Evolutionary conservation across 2,113 vertebrate species (phyloP), one percentile per base, ranked within the genome.

Genomic region (Acinonyx jubatus): DNA sequence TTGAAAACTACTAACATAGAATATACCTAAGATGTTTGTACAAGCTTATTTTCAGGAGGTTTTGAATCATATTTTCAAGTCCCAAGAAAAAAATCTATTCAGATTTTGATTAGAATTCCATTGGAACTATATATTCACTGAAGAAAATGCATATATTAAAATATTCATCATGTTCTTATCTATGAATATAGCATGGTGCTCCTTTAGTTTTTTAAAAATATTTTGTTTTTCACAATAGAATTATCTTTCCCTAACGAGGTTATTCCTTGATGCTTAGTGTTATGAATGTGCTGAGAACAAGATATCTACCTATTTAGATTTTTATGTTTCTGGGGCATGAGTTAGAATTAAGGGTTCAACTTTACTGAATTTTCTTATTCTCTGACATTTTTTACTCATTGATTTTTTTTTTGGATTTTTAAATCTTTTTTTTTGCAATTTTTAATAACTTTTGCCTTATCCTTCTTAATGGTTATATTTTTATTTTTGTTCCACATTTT

Each of bases 41-140:
- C 33, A n/a, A 68, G 5, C 1, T 82, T 68, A 38, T 73, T 83
- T 96, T 85, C 29, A 55, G 71, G 69, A 69, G 27, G 4, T 83
- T 95, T 94, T 79, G 68, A 94, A 25, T 57, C 50, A 55, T 68
- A 18, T 80, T 97, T 89, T 74, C 15, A 90, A 92, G 14, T 50
- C 8, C 14, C 13, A 78, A 78, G 36, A 41, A 78, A 66, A 82
- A 48, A 68, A 61, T 50, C 18, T 21, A 14, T 15, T 82, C 18
- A 6, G 12, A 31, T 78, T 92, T 86, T 27, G 14, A 21, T 55
- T 73, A 93, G 31, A 83, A 76, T 63, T 90, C 33, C 11, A 65
- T 71, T 69, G 82, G 19, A 50, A 48, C 38, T 66, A 13, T 19
- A 21, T 57, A 93, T 50, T 92, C 18, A 27, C 50, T 89, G 45